These are phyloP conservation scores for Pandemis heparana DNA, from an alignment of 2,888 invertebrate genomes.

Conservation along the genomic window DNA sequence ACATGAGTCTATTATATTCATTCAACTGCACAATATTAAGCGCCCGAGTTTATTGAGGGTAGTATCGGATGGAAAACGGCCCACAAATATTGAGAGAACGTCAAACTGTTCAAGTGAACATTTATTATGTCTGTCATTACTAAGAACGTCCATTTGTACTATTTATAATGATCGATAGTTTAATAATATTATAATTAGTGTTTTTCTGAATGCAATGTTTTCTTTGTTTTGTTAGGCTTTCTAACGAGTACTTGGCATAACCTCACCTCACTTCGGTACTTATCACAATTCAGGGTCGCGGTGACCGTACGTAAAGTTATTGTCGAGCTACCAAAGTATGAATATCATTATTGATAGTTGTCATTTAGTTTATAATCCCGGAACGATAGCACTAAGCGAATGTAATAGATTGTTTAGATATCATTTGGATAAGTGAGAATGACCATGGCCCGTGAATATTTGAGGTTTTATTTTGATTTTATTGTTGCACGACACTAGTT, in stretches of 20 bases:
- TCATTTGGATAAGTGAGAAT: conserved; percentile 21
- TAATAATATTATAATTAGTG: conserved; percentile 53
- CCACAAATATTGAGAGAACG: background rate
- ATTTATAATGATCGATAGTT: conserved; percentile 58
- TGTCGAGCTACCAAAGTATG: conserved; percentile 58
- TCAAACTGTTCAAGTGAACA: conserved; percentile 42
- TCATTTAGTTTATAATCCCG: conserved; percentile 47
- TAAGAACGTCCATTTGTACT: conserved; percentile 73
- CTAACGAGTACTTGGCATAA: conserved; percentile 40
- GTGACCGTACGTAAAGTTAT: conserved; percentile 7
- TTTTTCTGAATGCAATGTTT: conserved; percentile 50
- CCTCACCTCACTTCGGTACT: conserved; percentile 57
- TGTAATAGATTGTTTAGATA: background rate
- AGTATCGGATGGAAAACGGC: background rate
- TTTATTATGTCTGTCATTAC: conserved; percentile 59
- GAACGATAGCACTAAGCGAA: background rate
- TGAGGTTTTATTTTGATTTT: conserved; percentile 65
- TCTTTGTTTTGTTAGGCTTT: conserved; percentile 45
- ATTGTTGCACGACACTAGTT: conserved; percentile 80
- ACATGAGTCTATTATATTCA: background rate
- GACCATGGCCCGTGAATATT: conserved; percentile 47
- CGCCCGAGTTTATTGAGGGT: background rate
- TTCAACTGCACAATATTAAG: background rate
- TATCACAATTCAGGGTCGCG: conserved; percentile 55
- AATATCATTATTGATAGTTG: conserved; percentile 40